Evolutionary conservation across 92 coral and sea anemone species (phyloP), one percentile per base, ranked within the genome.

Genomic region (Epizoanthus rinbou): DNA sequence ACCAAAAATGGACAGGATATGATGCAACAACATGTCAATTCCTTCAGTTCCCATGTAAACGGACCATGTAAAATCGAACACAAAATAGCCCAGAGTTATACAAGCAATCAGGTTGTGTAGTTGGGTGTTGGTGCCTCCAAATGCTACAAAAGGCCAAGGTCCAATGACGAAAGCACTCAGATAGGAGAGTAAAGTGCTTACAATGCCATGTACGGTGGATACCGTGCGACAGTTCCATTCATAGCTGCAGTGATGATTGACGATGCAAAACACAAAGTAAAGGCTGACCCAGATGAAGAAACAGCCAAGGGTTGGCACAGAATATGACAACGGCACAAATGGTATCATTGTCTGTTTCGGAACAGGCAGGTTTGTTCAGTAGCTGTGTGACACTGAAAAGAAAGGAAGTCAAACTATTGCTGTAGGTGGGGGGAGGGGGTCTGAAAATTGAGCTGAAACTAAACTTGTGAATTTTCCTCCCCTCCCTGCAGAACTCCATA

Each of bases 181-280:
- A 39, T 74, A 87, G 23, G 87, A 88, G 76, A 96, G 79, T 18
- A 60, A 28, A 1, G 93, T 85, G 56, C 90, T 89, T 8, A 96
- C 45, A 0, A 90, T 45, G 52, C 93, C 99, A 87, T 96, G 99
- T 57, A 85, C 39, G 16, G 91, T 66, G 25, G 99, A 88, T 3
- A 94, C 86, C 50, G 90, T 54, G 64, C 99, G 91, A 76, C 97
- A 94, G 92, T 92, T 96, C 99, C 99, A 96, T 75, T 96, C 95
- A 33, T 75, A 43, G 43, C 92, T 91, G 17, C 97, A 75, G 19
- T 54, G 85, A 24, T 58, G 59, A 75, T 94, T 96, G 73, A 88
- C 58, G 86, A 90, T 75, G 60, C 94, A 90, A 31, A 94, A 60
- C 2, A 87, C n/a, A 71, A 69, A 86, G 69, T 96, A 96, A 24